These are phyloP conservation scores for Rotaria sp. DNA, from an alignment of 2,888 invertebrate genomes.

Conservation along the genomic window DNA sequence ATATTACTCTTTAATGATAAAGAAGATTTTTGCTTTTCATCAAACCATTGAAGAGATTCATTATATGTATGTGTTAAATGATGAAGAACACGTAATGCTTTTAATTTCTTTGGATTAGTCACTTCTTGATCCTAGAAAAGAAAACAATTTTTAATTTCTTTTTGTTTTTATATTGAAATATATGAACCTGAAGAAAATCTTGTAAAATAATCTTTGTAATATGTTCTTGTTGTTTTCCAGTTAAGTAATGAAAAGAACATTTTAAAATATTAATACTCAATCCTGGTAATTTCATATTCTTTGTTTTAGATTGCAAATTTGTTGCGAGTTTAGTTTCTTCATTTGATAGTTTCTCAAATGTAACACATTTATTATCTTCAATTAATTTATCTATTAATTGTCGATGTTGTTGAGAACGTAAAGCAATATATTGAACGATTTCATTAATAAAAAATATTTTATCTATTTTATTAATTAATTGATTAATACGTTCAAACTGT, in stretches of 20 bases:
- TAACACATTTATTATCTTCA: background rate
- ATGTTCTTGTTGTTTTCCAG: background rate
- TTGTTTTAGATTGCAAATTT: background rate
- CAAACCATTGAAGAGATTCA: background rate
- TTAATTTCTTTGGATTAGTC: background rate
- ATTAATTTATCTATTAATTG: background rate
- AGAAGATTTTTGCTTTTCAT: background rate
- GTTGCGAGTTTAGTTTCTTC: background rate
- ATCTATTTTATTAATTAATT: background rate
- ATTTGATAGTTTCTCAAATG: background rate
- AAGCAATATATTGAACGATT: background rate
- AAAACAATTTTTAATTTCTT: background rate
- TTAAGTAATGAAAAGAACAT: background rate
- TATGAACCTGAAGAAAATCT: background rate
- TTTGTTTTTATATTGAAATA: background rate
- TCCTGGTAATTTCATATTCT: background rate
- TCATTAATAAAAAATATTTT: background rate
- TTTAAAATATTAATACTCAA: background rate
- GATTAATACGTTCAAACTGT: background rate
- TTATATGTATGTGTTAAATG: background rate
- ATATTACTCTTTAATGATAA: background rate
- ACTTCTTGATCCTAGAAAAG: background rate
- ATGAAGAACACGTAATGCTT: background rate
- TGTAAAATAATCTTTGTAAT: background rate
- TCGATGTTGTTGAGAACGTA: background rate